These are phyloP conservation scores for Arion vulgaris DNA, from an alignment of 1,140 invertebrate genomes.

Conservation along the genomic window DNA sequence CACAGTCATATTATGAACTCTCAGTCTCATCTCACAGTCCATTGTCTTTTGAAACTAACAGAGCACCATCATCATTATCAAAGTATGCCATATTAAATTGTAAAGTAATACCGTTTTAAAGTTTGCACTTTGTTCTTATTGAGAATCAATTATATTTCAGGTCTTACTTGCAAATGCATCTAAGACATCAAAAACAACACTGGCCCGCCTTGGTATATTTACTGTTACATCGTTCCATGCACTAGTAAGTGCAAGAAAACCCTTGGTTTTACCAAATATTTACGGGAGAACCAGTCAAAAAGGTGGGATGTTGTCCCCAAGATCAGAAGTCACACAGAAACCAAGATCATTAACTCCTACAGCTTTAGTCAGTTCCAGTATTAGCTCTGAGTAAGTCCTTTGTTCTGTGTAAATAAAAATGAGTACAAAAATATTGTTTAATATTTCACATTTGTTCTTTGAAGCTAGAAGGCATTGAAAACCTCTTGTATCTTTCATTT, in stretches of 20 bases:
- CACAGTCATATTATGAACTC: too few species aligned
- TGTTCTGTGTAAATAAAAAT: background rate
- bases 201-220: conserved; percentile 96
- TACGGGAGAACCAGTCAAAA: conserved; percentile 61
- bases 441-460: too few species aligned
- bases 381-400: conserved; percentile 51
- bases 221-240: conserved; percentile 98
- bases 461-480: too few species aligned
- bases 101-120: too few species aligned
- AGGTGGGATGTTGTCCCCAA: conserved; percentile 64
- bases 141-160: conserved; percentile 75
- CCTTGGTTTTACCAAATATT: conserved; percentile 62
- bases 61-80: too few species aligned
- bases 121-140: background rate
- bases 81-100: too few species aligned
- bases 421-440: too few species aligned
- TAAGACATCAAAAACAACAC: conserved; percentile 91
- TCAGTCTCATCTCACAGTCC: too few species aligned
- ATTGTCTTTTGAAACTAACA: too few species aligned
- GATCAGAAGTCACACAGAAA: conserved; percentile 52
- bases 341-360: conserved; percentile 47
- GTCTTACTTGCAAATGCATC: conserved; percentile 95
- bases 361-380: conserved; percentile 39
- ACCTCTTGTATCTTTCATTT: too few species aligned
- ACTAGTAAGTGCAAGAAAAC: conserved; percentile 90